Evolutionary conservation across 2,113 vertebrate genomes (phyloP).

Genomic region (Oxyura jamaicensis): DNA sequence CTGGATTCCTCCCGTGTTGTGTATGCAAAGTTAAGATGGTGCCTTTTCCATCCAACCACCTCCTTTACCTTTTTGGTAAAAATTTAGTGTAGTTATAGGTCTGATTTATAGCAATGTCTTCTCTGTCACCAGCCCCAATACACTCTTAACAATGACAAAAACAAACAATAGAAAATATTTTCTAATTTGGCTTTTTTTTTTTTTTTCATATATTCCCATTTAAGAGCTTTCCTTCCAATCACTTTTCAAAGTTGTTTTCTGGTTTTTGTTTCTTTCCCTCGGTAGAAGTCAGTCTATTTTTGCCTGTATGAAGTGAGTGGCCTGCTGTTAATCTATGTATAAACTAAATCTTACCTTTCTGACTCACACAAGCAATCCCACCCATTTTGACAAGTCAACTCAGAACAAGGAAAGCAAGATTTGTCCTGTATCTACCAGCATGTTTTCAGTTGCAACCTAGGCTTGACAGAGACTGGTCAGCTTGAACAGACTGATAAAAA

Average conservation of each 20-base stretch:
- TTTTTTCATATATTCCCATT: neutral
- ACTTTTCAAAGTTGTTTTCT: neutral
- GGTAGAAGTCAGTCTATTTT: neutral
- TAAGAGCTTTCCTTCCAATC: neutral
- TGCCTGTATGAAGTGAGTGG: neutral
- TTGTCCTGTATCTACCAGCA: neutral
- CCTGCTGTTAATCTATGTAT: neutral
- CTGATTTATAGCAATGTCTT: neutral
- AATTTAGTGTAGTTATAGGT: neutral
- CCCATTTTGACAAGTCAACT: neutral
- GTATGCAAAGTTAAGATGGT: neutral
- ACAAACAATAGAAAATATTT: neutral
- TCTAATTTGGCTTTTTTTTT: neutral
- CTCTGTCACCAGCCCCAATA: neutral
- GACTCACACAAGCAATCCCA: neutral
- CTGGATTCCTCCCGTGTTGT: neutral
- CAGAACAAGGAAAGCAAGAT: neutral
- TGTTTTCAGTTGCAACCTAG: neutral
- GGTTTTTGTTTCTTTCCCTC: neutral
- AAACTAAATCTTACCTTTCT: neutral
- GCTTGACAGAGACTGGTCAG: neutral
- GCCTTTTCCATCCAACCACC: neutral
- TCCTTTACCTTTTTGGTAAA: neutral
- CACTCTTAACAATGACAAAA: neutral
- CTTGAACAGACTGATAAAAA: neutral